Percentiles rank a stretch among this genome's conserved stretches.
phyloP scores from a whole-genome alignment of 2,888 invertebrate species.

The Malthinus seriepunctatus region DNA sequence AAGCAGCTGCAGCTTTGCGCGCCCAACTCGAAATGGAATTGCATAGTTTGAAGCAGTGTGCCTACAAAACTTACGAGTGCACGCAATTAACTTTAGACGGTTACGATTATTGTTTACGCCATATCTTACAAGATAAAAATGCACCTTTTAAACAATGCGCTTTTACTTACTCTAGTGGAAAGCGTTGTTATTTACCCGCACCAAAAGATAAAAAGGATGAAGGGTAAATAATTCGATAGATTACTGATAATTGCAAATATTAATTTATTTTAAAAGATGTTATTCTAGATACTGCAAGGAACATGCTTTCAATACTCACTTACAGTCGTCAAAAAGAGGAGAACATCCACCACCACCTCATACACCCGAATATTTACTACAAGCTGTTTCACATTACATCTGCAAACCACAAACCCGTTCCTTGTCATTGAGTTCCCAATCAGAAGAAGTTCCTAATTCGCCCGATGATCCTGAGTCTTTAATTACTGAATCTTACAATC shows the following conservation, averaged over 20 bases:
- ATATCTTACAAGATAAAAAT: conserved; percentile 80
- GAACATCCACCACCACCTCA: conserved; percentile 66
- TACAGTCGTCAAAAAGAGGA: conserved; percentile 64
- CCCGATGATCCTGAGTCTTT: conserved; percentile 56
- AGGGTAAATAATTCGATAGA: conserved; percentile 57
- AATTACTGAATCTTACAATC: conserved; percentile 56
- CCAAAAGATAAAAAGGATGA: conserved; percentile 72
- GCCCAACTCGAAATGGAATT: conserved; percentile 66
- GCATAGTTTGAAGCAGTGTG: conserved; percentile 63
- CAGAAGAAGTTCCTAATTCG: conserved; percentile 46
- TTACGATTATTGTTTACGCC: conserved; percentile 77
- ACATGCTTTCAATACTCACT: conserved; percentile 68
- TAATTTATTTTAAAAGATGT: background rate
- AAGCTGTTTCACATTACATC: conserved; percentile 68
- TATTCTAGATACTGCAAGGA: conserved; percentile 66
- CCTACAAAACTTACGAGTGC: conserved; percentile 69
- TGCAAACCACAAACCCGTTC: conserved; percentile 48
- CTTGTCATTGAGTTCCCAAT: conserved; percentile 40
- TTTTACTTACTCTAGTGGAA: conserved; percentile 70
- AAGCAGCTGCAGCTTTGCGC: conserved; percentile 44
- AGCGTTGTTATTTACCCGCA: conserved; percentile 78
- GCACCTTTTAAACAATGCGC: conserved; percentile 86
- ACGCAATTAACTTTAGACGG: conserved; percentile 69
- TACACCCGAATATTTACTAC: conserved; percentile 67
- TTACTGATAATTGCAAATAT: background rate